Percentiles rank a stretch among this genome's conserved stretches.
Conservation (phyloP, 2,113 vertebrate species). For the Nyctibius bracteatus region DNA sequence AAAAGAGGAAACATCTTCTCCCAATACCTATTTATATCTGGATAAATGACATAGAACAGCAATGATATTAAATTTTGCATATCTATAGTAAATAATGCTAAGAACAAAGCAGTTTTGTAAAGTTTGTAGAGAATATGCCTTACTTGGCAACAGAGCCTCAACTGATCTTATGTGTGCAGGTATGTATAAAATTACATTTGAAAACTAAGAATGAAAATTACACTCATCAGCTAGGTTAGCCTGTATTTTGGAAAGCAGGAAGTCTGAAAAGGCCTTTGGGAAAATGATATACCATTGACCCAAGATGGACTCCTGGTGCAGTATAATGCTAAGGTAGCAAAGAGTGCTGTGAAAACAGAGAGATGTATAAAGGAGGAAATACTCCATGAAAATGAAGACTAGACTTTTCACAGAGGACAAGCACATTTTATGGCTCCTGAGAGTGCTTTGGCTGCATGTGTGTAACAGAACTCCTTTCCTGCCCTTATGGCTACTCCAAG, state of each 20-base stretch:
- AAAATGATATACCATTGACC: not conserved
- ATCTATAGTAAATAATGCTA: not conserved
- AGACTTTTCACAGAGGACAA: not conserved
- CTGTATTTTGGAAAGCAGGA: not conserved
- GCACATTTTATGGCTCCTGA: not conserved
- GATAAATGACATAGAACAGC: not conserved
- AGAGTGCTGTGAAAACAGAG: not conserved
- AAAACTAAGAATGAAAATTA: not conserved
- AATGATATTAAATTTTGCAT: not conserved
- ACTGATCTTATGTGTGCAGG: fast-evolving
- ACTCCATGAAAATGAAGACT: not conserved
- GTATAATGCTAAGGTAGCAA: not conserved
- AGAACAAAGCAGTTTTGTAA: not conserved
- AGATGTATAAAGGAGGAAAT: not conserved
- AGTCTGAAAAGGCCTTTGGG: not conserved
- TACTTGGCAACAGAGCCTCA: not conserved
- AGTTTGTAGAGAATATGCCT: not conserved
- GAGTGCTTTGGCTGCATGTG: not conserved
- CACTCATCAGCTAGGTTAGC: not conserved
- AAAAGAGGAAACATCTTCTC: not conserved
- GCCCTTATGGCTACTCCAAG: not conserved
- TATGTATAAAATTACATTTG: not conserved
- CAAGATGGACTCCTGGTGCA: not conserved
- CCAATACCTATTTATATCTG: not conserved
- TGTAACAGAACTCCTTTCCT: not conserved